Percentiles rank a stretch among this genome's conserved stretches.
Evolutionary conservation across 2,888 invertebrate species (phyloP).

Genomic region (Chromoteleia sp.): DNA sequence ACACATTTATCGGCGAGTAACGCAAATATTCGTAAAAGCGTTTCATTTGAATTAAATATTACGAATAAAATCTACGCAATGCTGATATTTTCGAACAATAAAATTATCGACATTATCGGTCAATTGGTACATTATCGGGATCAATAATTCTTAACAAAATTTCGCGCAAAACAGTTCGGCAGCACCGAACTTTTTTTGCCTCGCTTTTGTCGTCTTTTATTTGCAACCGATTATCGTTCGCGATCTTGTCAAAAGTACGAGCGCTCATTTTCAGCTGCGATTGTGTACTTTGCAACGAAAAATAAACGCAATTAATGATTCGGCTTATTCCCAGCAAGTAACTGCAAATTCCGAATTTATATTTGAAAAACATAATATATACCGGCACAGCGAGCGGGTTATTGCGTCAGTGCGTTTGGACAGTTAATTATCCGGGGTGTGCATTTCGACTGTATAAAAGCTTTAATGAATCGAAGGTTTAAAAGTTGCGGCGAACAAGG

Average conservation of each 20-base stretch:
- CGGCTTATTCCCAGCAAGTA: not conserved
- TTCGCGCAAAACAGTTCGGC: too few species aligned
- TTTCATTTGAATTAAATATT: too few species aligned
- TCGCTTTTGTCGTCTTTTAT: not conserved
- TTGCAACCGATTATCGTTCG: too few species aligned
- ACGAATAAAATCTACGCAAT: too few species aligned
- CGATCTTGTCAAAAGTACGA: too few species aligned
- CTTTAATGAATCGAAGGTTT: conserved; percentile 10
- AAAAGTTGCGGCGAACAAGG: conserved; percentile 6
- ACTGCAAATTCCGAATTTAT: not conserved
- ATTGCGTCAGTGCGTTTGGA: not conserved
- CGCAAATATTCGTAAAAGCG: too few species aligned
- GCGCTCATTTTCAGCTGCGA: not conserved
- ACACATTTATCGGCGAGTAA: too few species aligned
- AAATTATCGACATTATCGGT: too few species aligned
- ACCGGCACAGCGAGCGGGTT: not conserved
- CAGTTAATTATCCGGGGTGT: conserved; percentile 13
- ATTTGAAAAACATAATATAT: not conserved
- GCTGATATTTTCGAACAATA: too few species aligned
- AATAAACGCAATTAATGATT: not conserved
- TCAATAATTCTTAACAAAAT: too few species aligned
- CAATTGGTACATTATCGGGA: too few species aligned
- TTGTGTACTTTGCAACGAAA: not conserved
- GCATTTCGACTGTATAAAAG: not conserved
- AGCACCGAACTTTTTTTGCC: too few species aligned